Percentiles rank a stretch among this genome's conserved stretches.
Conservation (phyloP, 2,888 invertebrate genomes). For the Hypercompe scribonia region DNA sequence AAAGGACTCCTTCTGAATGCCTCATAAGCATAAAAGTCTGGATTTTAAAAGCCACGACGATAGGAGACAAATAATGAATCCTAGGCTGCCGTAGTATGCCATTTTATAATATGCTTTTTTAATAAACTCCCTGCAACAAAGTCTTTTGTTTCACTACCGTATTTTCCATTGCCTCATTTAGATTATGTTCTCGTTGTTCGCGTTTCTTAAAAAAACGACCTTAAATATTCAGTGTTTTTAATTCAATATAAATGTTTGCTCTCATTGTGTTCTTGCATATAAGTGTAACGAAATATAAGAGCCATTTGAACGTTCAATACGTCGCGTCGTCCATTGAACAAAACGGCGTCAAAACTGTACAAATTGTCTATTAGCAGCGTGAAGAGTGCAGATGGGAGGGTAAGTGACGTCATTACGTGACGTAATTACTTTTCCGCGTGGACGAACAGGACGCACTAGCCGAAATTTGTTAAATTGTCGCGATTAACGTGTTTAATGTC, state of each 20-base stretch:
- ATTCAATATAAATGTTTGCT: conserved; percentile 21
- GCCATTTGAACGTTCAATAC: conserved; percentile 36
- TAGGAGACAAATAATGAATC: conserved; percentile 66
- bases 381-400: conserved; percentile 64
- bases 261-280: conserved; percentile 21
- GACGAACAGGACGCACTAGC: conserved; percentile 72
- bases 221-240: conserved; percentile 16
- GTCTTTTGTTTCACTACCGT: conserved; percentile 65
- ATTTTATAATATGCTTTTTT: conserved; percentile 67
- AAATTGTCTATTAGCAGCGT: conserved; percentile 81
- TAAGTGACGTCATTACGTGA: conserved; percentile 84
- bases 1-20: conserved; percentile 78
- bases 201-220: conserved; percentile 28
- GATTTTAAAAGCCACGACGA: conserved; percentile 67
- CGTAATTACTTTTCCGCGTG: conserved; percentile 86
- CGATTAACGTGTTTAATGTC: conserved; percentile 84
- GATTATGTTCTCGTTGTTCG: conserved; percentile 56
- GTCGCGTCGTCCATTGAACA: conserved; percentile 51
- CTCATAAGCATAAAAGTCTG: conserved; percentile 73
- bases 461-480: conserved; percentile 82
- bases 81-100: conserved; percentile 58
- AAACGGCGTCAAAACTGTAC: conserved; percentile 71
- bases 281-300: conserved; percentile 37
- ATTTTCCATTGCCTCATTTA: conserved; percentile 61
- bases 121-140: conserved; percentile 54